Conservation (phyloP, 2,888 invertebrate species). For the Ophonus ardosiacus region DNA sequence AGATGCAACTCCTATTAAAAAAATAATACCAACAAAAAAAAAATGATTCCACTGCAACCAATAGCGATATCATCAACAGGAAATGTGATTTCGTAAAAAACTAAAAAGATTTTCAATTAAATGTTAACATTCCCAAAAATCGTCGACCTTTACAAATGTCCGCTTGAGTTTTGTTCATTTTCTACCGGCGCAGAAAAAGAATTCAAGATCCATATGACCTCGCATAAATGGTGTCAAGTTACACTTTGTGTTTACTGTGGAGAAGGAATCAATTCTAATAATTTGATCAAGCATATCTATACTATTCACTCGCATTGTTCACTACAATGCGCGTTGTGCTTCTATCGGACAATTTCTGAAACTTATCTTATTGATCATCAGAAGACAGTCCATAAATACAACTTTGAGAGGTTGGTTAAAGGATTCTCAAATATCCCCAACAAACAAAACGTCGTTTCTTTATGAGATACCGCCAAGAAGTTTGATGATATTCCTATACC, state of each 20-base stretch:
- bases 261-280: neutral
- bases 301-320: conserved; percentile 80
- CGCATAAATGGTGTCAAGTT: conserved; percentile 54
- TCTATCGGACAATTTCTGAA: conserved; percentile 81
- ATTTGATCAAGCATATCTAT: conserved; percentile 77
- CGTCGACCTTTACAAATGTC: conserved; percentile 79
- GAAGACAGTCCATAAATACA: conserved; percentile 68
- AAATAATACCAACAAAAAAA: conserved; percentile 4
- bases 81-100: neutral
- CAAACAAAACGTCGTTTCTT: neutral
- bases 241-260: conserved; percentile 80
- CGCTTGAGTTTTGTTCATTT: conserved; percentile 76
- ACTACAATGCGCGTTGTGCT: conserved; percentile 82
- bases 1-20: neutral
- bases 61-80: neutral
- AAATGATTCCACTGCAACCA: conserved; percentile 1
- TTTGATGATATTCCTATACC: conserved; percentile 68
- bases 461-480: neutral
- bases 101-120: conserved; percentile 62
- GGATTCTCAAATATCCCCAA: neutral
- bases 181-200: conserved; percentile 72
- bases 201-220: conserved; percentile 74
- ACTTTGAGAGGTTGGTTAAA: neutral
- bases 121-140: conserved; percentile 74
- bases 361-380: conserved; percentile 82